Evolutionary conservation across 2,888 invertebrate species (phyloP), one percentile per base, ranked within the genome.

Genomic region (Drosophila differens): DNA sequence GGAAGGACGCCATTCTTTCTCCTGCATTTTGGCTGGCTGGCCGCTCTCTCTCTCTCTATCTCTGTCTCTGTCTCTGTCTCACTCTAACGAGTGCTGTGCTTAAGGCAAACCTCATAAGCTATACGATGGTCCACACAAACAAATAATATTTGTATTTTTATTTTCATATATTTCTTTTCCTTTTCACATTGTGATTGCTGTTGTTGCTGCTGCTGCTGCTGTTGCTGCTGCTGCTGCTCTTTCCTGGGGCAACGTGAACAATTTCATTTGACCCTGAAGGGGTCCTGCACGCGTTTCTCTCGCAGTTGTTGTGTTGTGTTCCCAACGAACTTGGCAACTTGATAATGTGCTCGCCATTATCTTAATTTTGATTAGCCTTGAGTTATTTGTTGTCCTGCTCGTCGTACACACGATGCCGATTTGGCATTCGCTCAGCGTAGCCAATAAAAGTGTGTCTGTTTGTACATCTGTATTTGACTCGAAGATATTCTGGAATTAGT

Each of bases 1-100:
- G 83, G 76, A 82, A 78, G 82, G 80, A 82, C 78, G 64, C 70
- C 80, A 82, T 82, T 76, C 70, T 74, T 68, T 74, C 66, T 69
- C 58, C 68, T 55, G 63, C 55, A 68, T 81, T 77, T 77, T 68
- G 69, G 69, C 33, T 77, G 68, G 44, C 33, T 77, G 68, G 44
- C 68, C 73, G 76, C 64, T 60, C 59, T 41, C 35, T 47, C 32
- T 53, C 22, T 19, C 33, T 9, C 1, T 12, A 12, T 4, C 30
- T 22, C 30, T 22, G 2, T 4, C 44, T 30, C 58, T 37, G 55
- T 47, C 25, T 25, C 47, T 30, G 28, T 37, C 49, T 16, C 57
- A 39, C 44, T 52, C 35, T 14, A 35, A 4, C 35, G 35, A 12
- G 33, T 57, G 25, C 53, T 59, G 52, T 55, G 61, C 61, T 76